Evolutionary conservation across 2,113 vertebrate genomes (phyloP), one percentile per base, ranked within the genome.

Genomic region (Aspidoscelis tigris): DNA sequence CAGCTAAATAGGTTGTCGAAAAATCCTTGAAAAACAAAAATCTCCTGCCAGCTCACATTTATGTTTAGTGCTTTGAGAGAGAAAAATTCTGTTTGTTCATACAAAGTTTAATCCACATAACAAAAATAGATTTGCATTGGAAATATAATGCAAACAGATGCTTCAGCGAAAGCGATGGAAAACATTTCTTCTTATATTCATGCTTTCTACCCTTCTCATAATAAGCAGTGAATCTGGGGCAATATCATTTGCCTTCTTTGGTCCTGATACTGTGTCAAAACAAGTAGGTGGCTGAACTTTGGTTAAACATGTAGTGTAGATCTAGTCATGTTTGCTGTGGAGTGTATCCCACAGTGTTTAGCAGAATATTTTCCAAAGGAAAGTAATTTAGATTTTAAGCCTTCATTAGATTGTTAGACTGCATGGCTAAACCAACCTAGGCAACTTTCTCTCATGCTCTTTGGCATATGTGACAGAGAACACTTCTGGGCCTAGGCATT

Each of bases 1-100:
- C 85, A 88, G 1, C 53, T 86, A 89, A 90, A 83, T 75, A 86
- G 77, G 87, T 7, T 88, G 80, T 93, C 91, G 90, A 76, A 84
- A 81, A 87, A 84, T 39, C 4, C 18, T 18, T 4, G 90, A 76
- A 85, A 81, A 86, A 81, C 22, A n/a, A 2, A 5, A 43, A 44
- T 5, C 14, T 0, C 0, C 83, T 92, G 83, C 90, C 71, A 33
- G 86, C 58, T 89, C 84, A 82, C 79, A 90, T 91, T 55, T 89
- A 84, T 89, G 81, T 82, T 91, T 84, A 78, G 71, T 2, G 0
- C 87, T 47, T 5, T 81, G 82, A 83, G 76, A 88, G 90, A 73
- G 9, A 3, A 47, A 9, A 44, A 10, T 24, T 12, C 7, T 5
- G 44, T 88, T 88, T 55, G 26, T 89, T 80, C 50, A 65, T 77